A percentile compares a stretch with the other conserved stretches of the same genome.
phyloP scores from a whole-genome alignment of 1,140 invertebrate species.

The Sarcophaga bullata region DNA sequence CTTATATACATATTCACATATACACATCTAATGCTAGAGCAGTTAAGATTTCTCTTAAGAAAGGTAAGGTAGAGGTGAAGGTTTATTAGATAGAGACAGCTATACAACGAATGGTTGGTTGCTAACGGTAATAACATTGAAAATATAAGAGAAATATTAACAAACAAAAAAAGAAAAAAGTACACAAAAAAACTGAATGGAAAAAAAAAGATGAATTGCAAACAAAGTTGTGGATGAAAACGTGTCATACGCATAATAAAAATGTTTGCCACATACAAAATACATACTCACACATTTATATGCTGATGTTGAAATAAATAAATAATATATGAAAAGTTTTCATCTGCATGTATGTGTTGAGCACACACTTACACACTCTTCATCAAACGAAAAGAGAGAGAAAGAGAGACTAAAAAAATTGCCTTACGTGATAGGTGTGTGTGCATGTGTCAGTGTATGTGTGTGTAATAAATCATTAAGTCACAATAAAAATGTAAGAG shows the following conservation, averaged over 20 bases:
- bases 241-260: constrained; percentile 24
- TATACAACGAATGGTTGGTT: no score
- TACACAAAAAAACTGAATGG: background rate
- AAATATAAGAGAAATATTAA: background rate
- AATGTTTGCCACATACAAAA: constrained; percentile 3
- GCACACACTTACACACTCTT: no score
- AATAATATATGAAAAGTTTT: background rate
- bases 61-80: no score
- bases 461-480: constrained; percentile 19
- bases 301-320: background rate
- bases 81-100: no score
- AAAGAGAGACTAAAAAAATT: background rate
- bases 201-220: constrained; percentile 9
- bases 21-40: no score
- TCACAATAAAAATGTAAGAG: constrained; percentile 14
- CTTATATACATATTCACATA: no score
- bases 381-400: no score
- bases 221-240: constrained; percentile 4
- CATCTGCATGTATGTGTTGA: no score
- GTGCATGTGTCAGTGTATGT: no score
- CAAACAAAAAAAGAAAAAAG: background rate
- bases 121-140: background rate
- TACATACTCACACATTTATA: background rate
- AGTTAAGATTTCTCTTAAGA: no score
- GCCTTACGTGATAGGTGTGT: background rate